Evolutionary conservation across 2,797 vertebrate genomes (phyloP).

Genomic region (Myotis myotis): DNA sequence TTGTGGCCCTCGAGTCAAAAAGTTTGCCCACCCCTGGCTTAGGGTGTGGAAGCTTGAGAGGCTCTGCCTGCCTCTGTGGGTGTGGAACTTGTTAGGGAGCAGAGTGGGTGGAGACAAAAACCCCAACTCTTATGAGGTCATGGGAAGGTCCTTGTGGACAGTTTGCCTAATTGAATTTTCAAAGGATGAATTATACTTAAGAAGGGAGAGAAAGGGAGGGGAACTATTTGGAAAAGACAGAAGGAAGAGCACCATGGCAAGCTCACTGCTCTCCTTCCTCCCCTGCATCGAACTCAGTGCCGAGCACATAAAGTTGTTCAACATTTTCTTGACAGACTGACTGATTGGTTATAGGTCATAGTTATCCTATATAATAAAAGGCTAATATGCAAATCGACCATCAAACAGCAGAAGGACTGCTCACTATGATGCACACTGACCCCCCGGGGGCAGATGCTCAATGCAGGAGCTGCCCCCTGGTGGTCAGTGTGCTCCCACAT

Average conservation of each 20-base stretch:
- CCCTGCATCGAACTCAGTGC: neutral
- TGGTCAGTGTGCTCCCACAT: too few relatives aligned
- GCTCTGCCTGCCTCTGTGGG: neutral
- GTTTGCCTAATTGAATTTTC: neutral
- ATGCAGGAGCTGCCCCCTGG: too few relatives aligned
- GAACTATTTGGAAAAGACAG: neutral
- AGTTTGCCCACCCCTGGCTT: too few relatives aligned
- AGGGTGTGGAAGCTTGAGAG: neutral
- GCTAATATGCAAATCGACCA: too few relatives aligned
- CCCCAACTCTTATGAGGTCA: neutral
- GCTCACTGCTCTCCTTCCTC: neutral
- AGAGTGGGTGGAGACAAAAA: neutral
- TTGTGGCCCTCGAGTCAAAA: too few relatives aligned
- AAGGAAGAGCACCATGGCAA: neutral
- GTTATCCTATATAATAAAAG: neutral
- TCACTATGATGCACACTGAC: too few relatives aligned
- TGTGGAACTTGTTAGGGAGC: neutral
- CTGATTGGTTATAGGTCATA: neutral
- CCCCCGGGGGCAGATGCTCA: too few relatives aligned
- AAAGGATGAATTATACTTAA: neutral
- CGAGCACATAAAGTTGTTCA: neutral
- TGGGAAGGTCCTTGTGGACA: neutral
- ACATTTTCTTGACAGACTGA: neutral
- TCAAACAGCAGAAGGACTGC: too few relatives aligned
- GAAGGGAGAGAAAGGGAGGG: neutral